These are phyloP conservation scores for Camponotus pennsylvanicus DNA, from an alignment of 1,140 invertebrate genomes.

Conservation along the genomic window DNA sequence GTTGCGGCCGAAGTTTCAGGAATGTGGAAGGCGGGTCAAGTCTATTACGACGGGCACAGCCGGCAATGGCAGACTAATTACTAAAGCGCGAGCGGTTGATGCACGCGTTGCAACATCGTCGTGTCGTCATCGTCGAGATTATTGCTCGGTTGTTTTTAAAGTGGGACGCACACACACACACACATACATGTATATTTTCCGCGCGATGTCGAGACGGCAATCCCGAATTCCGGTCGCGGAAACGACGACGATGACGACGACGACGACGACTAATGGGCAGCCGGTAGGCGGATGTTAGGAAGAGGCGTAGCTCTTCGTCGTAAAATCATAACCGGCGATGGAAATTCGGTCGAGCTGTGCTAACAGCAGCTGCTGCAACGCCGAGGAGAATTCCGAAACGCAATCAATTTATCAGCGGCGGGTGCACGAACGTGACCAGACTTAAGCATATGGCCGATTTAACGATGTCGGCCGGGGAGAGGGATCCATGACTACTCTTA, in stretches of 20 bases:
- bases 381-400: conserved; percentile 67
- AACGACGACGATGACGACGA: background rate
- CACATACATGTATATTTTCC: background rate
- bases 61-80: conserved; percentile 62
- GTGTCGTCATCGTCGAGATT: background rate
- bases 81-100: conserved; percentile 37
- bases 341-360: conserved; percentile 55
- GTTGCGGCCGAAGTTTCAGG: conserved; percentile 58
- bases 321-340: conserved; percentile 60
- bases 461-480: conserved; percentile 64
- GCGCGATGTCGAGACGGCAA: background rate
- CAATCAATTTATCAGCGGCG: conserved; percentile 72
- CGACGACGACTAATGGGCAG: background rate
- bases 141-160: background rate
- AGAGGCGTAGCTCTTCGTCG: conserved; percentile 22
- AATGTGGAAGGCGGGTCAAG: conserved; percentile 60
- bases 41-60: conserved; percentile 49
- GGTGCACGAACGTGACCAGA: conserved; percentile 71
- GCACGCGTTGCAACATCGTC: conserved; percentile 25
- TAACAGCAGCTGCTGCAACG: conserved; percentile 66
- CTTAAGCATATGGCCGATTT: conserved; percentile 74
- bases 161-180: background rate
- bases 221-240: background rate
- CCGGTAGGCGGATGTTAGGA: background rate
- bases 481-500: conserved; percentile 71